These are phyloP conservation scores for Lysandra bellargus DNA, from an alignment of 2,888 invertebrate species.

Conservation along the genomic window DNA sequence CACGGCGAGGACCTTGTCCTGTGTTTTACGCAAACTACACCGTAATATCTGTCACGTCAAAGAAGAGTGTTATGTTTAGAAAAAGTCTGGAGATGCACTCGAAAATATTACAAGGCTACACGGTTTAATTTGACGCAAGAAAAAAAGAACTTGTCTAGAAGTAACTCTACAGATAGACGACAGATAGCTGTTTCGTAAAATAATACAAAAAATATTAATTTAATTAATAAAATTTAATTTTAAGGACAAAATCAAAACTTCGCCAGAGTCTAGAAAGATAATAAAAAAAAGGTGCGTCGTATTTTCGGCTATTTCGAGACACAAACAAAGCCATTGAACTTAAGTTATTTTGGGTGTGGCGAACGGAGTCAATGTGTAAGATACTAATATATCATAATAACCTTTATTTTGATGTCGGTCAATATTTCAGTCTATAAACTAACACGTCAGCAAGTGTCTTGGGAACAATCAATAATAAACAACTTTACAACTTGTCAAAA, in stretches of 20 bases:
- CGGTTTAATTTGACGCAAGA: background rate
- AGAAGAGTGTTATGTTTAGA: background rate
- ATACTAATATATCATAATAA: background rate
- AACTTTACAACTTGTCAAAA: background rate
- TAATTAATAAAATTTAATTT: background rate
- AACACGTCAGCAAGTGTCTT: background rate
- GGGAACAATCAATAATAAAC: background rate
- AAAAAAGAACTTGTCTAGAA: background rate
- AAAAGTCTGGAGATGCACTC: background rate
- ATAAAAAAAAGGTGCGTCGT: background rate
- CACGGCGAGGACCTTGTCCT: background rate
- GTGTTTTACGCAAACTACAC: conserved; percentile 17
- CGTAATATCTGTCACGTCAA: background rate
- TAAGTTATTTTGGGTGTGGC: conserved; percentile 24
- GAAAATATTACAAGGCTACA: background rate
- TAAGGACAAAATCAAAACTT: background rate
- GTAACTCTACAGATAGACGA: background rate
- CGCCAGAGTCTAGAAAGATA: background rate
- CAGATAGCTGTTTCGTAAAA: background rate
- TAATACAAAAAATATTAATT: background rate
- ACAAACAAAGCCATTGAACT: conserved; percentile 28
- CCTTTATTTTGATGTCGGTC: background rate
- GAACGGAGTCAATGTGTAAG: background rate
- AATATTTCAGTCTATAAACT: background rate
- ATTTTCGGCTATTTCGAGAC: conserved; percentile 24